phyloP scores from a whole-genome alignment of 2,888 invertebrate genomes.

The Trachelus tabidus region DNA sequence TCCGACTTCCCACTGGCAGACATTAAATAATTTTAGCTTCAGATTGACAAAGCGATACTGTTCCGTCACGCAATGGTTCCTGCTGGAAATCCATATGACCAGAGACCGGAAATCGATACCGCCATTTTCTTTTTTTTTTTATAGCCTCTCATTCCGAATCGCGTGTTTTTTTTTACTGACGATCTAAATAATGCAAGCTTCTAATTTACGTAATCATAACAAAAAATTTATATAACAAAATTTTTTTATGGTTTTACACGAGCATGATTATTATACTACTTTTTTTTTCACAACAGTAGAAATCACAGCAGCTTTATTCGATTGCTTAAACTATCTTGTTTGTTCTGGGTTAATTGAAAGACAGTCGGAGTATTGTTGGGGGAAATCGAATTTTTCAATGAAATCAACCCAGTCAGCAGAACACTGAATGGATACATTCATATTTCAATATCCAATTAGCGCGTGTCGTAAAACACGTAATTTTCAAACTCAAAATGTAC shows the following conservation, averaged over 20 bases:
- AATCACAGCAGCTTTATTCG: background rate
- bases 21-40: conserved; percentile 3
- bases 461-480: background rate
- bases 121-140: background rate
- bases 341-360: background rate
- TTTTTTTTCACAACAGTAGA: too few relatives aligned
- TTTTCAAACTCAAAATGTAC: background rate
- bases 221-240: background rate
- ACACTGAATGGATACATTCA: background rate
- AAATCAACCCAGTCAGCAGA: background rate
- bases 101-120: conserved; percentile 1
- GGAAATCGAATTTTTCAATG: background rate
- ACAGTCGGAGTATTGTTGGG: background rate
- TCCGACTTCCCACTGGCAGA: conserved; percentile 4
- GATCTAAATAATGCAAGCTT: background rate
- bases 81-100: background rate
- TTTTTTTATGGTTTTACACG: background rate
- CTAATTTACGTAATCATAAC: background rate
- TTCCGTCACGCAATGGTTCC: conserved; percentile 1
- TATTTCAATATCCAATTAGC: background rate
- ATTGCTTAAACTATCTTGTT: background rate
- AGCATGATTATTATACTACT: background rate
- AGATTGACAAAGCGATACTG: conserved; percentile 6
- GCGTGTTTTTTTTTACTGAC: background rate
- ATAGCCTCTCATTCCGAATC: background rate